Evolutionary conservation across 2,113 vertebrate species (phyloP), one percentile per base, ranked within the genome.

Genomic region (Pedetes capensis): DNA sequence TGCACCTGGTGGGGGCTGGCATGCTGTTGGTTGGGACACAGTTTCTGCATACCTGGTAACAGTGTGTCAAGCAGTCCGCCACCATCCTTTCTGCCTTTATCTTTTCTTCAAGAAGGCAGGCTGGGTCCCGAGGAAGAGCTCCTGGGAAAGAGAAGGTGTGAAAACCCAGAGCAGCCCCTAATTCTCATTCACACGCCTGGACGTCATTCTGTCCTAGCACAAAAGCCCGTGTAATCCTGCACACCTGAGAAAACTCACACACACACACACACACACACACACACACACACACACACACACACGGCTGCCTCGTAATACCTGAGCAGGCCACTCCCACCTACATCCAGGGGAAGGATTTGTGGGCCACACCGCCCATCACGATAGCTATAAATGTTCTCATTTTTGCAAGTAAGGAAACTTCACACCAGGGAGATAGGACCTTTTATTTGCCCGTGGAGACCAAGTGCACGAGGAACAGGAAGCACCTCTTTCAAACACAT

Each of bases 31-130:
- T 18, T n/a, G 22, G 53, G 53, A 47, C 71, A 37, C 1, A 8
- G 32, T 18, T 49, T 18, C 86, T 53, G 51, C 69, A 34, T 89
- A 95, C 94, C 94, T 93, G 71, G 27, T 95, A 83, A 71, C 68
- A 93, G 44, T 78, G 61, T 47, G 72, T 84, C 61, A 92, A 63
- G 29, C 79, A 89, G 79, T 47, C 29, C 10, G 55, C 37, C 71
- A 88, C 47, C 59, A 95, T 83, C 71, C 18, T 84, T 27, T 63
- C 78, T 47, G 55, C 32, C 64, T 82, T 18, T 55, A 23, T 44
- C 14, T 76, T 83, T 76, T 47, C 69, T 76, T 89, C 29, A 29
- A n/a, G 76, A 47, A 84, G 23, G 63, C 10, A 69, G 55, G 44
- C 25, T 25, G 61, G 57, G 63, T 69, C 8, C 55, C 17, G 44